Evolutionary conservation across 2,797 vertebrate species (phyloP).

Genomic region (Podargus strigoides): DNA sequence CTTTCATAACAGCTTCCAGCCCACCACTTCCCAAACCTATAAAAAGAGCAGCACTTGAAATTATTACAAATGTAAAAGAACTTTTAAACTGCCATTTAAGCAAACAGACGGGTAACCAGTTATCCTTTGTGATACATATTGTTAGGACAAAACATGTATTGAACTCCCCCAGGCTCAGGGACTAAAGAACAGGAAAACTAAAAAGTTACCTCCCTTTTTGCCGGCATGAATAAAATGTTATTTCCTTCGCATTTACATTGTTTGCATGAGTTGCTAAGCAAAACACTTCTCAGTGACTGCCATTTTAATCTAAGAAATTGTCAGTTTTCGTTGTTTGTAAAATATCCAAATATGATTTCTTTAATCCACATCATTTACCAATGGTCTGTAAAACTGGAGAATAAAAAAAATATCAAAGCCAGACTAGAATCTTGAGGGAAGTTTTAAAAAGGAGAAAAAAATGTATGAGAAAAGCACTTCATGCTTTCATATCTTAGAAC

Average conservation of each 20-base stretch:
- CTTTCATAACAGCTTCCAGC: slow-evolving; percentile 9
- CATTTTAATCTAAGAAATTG: neutral
- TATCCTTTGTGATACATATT: neutral
- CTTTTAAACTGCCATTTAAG: neutral
- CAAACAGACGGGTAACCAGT: neutral
- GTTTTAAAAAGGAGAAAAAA: neutral
- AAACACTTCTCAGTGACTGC: neutral
- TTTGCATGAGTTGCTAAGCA: neutral
- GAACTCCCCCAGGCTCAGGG: neutral
- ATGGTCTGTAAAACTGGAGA: neutral
- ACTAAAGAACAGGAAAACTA: neutral
- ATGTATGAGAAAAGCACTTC: neutral
- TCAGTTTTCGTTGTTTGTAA: neutral
- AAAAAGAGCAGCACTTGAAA: neutral
- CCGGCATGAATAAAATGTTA: neutral
- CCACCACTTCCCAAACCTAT: slow-evolving; percentile 8
- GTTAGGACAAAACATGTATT: neutral
- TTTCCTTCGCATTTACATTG: neutral
- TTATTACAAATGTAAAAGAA: neutral
- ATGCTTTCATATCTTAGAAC: neutral
- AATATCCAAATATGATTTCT: neutral
- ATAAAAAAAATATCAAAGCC: neutral
- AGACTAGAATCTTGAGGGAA: neutral
- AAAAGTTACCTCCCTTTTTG: neutral
- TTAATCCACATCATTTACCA: neutral